A percentile compares a stretch with the other conserved stretches of the same genome.
These are phyloP conservation scores for Drosophila nikananu DNA, from an alignment of 1,140 invertebrate genomes.

Conservation along the genomic window DNA sequence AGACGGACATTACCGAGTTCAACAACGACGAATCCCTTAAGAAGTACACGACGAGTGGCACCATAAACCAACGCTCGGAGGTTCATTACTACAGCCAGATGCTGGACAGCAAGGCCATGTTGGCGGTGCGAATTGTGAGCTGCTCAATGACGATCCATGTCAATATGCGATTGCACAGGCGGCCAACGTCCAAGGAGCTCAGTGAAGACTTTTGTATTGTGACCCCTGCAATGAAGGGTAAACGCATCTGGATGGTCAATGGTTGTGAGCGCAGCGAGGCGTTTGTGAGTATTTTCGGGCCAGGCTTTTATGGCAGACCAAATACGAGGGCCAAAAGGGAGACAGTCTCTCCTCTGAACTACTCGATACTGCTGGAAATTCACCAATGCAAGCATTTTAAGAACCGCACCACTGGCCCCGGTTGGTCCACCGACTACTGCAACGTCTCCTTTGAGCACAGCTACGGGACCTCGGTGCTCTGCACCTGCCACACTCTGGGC, in stretches of 20 bases:
- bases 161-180: constrained; percentile 12
- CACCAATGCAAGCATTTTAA: constrained; percentile 26
- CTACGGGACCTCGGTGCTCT: constrained; percentile 1
- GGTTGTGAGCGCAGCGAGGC: neutral
- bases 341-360: neutral
- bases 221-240: constrained; percentile 15
- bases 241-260: constrained; percentile 39
- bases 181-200: neutral
- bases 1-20: constrained; percentile 17
- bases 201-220: neutral
- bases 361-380: constrained; percentile 38
- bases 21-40: neutral
- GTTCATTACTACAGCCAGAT: constrained; percentile 24
- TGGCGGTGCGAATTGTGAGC: constrained; percentile 25
- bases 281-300: constrained; percentile 17
- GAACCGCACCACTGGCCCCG: constrained; percentile 19
- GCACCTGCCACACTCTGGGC: constrained; percentile 27
- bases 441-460: constrained; percentile 11
- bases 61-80: neutral
- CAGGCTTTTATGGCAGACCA: too few relatives aligned
- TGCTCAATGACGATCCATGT: constrained; percentile 17
- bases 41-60: constrained; percentile 21
- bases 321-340: neutral
- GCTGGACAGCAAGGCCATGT: constrained; percentile 4
- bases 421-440: constrained; percentile 32